Percentiles rank a stretch among this genome's conserved stretches.
Conservation (phyloP, 2,797 vertebrate species). For the Carduelis carduelis region DNA sequence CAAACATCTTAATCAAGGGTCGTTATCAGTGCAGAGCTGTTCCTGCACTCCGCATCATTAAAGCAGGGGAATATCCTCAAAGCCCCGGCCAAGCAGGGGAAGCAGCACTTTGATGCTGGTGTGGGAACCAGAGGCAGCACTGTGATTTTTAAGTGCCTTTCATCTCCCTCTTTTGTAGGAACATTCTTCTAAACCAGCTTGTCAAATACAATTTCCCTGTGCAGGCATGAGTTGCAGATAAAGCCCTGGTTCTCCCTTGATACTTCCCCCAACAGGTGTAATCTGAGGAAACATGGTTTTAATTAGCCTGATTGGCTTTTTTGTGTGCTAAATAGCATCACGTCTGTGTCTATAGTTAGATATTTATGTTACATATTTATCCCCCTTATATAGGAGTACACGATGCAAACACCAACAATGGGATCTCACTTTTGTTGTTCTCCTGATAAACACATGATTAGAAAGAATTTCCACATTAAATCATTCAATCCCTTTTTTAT, state of each 20-base stretch:
- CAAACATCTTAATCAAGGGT: slow-evolving; percentile 28
- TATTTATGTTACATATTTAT: neutral
- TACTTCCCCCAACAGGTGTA: neutral
- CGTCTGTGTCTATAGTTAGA: neutral
- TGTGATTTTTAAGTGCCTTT: slow-evolving; percentile 37
- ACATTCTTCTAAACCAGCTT: neutral
- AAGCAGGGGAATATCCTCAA: neutral
- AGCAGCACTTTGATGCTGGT: slow-evolving; percentile 48
- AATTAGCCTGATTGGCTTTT: neutral
- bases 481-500: neutral
- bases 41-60: neutral
- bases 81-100: neutral
- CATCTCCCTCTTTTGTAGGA: slow-evolving; percentile 38
- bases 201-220: neutral
- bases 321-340: neutral
- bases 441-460: neutral
- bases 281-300: neutral
- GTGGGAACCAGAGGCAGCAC: slow-evolving; percentile 20
- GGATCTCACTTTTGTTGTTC: neutral
- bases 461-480: neutral
- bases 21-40: neutral
- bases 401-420: too few relatives aligned
- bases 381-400: accelerated
- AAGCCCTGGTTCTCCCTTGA: neutral
- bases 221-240: neutral